Evolutionary conservation across 2,797 vertebrate species (phyloP).

Genomic region (Podarcis lilfordi): DNA sequence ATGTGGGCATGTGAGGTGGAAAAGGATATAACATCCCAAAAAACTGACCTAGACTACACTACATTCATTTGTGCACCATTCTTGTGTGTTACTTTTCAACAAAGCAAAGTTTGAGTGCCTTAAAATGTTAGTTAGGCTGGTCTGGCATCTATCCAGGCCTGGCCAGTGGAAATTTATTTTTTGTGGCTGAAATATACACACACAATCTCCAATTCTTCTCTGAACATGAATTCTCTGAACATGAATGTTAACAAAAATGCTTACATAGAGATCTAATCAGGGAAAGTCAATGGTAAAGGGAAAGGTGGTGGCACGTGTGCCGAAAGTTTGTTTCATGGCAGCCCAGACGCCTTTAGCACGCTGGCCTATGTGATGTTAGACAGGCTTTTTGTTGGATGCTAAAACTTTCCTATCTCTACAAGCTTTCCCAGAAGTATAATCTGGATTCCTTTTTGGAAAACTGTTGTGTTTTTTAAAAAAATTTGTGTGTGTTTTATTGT

Average conservation of each 20-base stretch:
- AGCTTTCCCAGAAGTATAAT: no score
- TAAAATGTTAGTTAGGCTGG: slow-evolving; percentile 76
- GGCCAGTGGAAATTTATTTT: slow-evolving; percentile 77
- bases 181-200: slow-evolving; percentile 71
- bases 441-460: no score
- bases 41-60: slow-evolving; percentile 48
- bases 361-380: no score
- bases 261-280: not conserved
- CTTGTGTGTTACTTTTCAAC: slow-evolving; percentile 67
- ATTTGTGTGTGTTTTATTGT: no score
- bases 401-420: no score
- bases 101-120: slow-evolving; percentile 77
- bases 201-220: slow-evolving; percentile 47
- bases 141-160: slow-evolving; percentile 71
- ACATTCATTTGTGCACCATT: slow-evolving; percentile 29
- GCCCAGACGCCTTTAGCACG: no score
- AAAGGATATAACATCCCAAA: slow-evolving; percentile 24
- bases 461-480: no score
- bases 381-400: no score
- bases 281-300: not conserved
- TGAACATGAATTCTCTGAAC: not conserved
- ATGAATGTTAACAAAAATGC: not conserved
- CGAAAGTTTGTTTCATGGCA: no score
- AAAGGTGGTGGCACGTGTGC: not conserved
- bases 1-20: not conserved